Percentiles rank a stretch among this genome's conserved stretches.
phyloP scores from a whole-genome alignment of 2,113 vertebrate genomes.

The Ictalurus furcatus region DNA sequence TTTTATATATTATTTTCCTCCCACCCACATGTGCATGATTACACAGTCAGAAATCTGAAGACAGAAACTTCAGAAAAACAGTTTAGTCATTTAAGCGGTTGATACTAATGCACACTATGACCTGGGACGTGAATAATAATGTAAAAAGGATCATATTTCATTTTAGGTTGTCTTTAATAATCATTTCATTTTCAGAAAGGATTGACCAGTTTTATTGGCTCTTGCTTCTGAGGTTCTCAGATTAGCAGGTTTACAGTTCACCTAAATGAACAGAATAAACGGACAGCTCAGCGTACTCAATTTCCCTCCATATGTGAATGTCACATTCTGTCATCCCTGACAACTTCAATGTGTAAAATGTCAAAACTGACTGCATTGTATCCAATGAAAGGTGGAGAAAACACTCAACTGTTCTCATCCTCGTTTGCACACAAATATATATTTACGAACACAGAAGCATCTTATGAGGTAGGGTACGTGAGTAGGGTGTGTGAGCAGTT shows the following conservation, averaged over 20 bases:
- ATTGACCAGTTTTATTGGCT: neutral
- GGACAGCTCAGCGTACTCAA: neutral
- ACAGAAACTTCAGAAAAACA: neutral
- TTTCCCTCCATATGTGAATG: neutral
- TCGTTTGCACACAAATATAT: neutral
- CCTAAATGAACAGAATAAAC: neutral
- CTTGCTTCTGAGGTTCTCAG: neutral
- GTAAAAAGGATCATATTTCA: neutral
- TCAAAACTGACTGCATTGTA: neutral
- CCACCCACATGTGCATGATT: neutral
- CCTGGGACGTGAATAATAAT: neutral
- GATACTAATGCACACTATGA: neutral
- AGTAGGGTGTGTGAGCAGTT: slow-evolving; percentile 21
- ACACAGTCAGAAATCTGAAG: neutral
- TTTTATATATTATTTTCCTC: neutral
- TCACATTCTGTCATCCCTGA: neutral
- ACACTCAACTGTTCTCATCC: neutral
- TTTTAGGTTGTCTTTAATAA: neutral
- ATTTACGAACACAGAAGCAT: slow-evolving; percentile 2
- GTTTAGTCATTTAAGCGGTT: neutral
- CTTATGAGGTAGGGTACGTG: neutral
- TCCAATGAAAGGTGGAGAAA: neutral
- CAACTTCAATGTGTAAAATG: neutral
- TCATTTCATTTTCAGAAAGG: neutral
- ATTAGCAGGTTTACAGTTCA: neutral